Evolutionary conservation across 2,797 vertebrate species (phyloP).

Genomic region (Steatocranus sp.): DNA sequence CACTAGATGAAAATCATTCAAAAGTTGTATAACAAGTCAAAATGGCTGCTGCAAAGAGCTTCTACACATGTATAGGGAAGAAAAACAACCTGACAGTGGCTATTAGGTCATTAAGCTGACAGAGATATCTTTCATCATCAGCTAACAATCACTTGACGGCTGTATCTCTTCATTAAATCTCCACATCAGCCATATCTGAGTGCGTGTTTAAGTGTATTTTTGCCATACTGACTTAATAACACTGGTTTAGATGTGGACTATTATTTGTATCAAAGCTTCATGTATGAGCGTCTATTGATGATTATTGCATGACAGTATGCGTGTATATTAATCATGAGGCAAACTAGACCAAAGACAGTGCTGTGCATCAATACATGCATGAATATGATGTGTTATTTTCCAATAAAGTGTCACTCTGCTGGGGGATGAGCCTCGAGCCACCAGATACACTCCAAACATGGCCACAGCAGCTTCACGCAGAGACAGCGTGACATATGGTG

Average conservation of each 20-base stretch:
- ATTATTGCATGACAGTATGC: background rate
- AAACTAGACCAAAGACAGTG: background rate
- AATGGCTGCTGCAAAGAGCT: background rate
- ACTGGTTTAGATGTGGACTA: background rate
- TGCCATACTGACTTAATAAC: background rate
- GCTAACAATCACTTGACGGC: background rate
- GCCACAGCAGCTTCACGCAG: background rate
- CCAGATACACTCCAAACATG: background rate
- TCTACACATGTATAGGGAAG: background rate
- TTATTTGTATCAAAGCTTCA: background rate
- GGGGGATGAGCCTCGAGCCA: background rate
- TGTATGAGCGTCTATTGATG: background rate
- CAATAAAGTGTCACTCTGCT: background rate
- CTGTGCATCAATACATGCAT: background rate
- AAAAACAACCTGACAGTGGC: background rate
- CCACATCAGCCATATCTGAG: background rate
- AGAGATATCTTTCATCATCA: background rate
- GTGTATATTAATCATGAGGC: background rate
- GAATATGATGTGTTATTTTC: background rate
- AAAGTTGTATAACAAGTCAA: background rate
- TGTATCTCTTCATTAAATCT: background rate
- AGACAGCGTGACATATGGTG: background rate
- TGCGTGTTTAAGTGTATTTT: background rate
- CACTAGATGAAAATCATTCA: background rate
- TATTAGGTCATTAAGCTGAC: slow-evolving; percentile 4